A percentile compares a stretch with the other conserved stretches of the same genome.
Conservation (phyloP, 2,113 vertebrate species). For the Hypomesus transpacificus region DNA sequence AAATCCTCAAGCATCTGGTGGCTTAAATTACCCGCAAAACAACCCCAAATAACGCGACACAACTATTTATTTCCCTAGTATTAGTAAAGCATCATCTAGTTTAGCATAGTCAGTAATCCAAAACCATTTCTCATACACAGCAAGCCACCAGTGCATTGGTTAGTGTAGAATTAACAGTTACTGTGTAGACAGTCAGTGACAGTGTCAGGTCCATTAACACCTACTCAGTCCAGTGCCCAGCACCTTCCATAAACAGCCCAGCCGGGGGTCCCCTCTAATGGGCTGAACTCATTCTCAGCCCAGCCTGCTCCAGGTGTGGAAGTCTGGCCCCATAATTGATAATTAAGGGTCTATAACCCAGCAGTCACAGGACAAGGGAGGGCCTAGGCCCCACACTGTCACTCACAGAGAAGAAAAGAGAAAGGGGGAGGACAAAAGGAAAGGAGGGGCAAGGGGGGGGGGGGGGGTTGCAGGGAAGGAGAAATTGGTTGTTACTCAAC, state of each 20-base stretch:
- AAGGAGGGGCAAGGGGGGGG: neutral
- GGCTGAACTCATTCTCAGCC: conserved; percentile 69
- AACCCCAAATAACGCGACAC: too few relatives aligned
- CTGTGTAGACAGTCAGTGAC: conserved; percentile 27
- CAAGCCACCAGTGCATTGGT: too few relatives aligned
- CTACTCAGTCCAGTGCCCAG: conserved; percentile 52
- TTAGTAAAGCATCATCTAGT: too few relatives aligned
- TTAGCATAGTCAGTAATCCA: too few relatives aligned
- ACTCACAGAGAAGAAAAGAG: conserved; percentile 45
- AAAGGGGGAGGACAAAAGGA: conserved; percentile 10
- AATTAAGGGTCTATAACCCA: conserved; percentile 73
- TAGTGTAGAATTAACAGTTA: neutral
- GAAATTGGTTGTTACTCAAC: conserved; percentile 1
- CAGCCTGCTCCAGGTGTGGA: conserved; percentile 70
- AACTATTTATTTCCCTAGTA: too few relatives aligned
- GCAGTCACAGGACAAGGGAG: conserved; percentile 44
- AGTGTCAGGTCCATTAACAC: conserved; percentile 68
- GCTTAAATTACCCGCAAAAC: too few relatives aligned
- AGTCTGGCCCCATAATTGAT: conserved; percentile 71
- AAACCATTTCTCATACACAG: too few relatives aligned
- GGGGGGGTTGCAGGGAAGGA: neutral
- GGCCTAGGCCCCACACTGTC: conserved; percentile 50
- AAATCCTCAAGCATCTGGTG: too few relatives aligned
- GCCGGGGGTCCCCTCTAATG: conserved; percentile 62
- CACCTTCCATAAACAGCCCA: conserved; percentile 68